Conservation (phyloP, 2,797 vertebrate species). For the Anguilla anguilla region DNA sequence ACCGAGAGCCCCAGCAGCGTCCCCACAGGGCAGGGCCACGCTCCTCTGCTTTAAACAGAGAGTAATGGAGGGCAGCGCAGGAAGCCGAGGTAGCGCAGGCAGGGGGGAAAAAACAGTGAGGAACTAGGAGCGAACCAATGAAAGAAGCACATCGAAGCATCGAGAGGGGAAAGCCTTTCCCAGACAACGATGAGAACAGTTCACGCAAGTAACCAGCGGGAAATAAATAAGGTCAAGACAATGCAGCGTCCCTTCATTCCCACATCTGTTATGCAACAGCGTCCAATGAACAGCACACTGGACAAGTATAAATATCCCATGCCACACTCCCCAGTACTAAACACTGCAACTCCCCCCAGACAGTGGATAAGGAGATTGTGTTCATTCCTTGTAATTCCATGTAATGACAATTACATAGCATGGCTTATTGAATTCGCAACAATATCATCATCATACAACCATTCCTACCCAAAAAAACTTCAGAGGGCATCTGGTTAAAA, state of each 20-base stretch:
- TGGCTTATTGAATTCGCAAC: neutral
- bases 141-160: neutral
- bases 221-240: slow-evolving; percentile 6
- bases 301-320: neutral
- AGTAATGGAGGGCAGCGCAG: neutral
- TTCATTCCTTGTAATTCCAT: neutral
- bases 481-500: neutral
- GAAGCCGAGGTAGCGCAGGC: neutral
- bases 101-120: neutral
- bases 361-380: neutral
- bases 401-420: neutral
- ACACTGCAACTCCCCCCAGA: neutral
- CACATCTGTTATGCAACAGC: neutral
- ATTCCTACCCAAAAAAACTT: neutral
- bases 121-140: neutral
- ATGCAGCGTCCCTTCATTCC: neutral
- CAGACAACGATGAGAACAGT: neutral
- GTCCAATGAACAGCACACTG: neutral
- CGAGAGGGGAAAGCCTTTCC: neutral
- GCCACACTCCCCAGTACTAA: neutral
- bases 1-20: neutral
- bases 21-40: neutral
- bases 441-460: neutral
- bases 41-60: neutral
- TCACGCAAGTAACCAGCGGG: neutral